Conservation (phyloP, 2,113 vertebrate species). For the Progne subis region DNA sequence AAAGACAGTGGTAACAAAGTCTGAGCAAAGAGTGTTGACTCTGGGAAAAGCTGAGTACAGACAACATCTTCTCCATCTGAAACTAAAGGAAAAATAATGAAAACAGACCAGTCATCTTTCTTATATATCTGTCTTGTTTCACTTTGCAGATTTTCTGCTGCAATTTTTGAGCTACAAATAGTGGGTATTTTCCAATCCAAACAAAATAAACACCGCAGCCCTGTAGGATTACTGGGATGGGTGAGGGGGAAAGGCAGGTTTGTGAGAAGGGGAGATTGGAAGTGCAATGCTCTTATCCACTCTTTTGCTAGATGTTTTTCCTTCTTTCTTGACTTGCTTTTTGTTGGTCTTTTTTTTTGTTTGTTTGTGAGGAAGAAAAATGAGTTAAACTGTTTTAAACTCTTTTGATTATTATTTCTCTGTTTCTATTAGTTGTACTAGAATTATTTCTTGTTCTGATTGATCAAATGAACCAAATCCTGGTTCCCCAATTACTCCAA, state of each 20-base stretch:
- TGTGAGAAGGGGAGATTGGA: neutral
- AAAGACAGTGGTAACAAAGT: neutral
- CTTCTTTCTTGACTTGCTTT: neutral
- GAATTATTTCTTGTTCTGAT: neutral
- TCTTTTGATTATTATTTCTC: neutral
- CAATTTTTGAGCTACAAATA: neutral
- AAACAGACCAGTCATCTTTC: neutral
- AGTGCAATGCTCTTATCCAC: neutral
- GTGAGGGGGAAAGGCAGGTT: neutral
- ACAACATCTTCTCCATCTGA: neutral
- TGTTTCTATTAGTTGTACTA: neutral
- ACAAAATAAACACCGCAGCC: slow-evolving; percentile 4
- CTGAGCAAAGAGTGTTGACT: fast-evolving
- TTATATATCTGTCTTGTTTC: neutral
- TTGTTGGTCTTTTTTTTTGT: neutral
- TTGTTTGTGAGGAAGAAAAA: neutral
- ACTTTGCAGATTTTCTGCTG: neutral
- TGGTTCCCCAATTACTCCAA: neutral
- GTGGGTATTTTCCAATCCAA: neutral
- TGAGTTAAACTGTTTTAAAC: neutral
- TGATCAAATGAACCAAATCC: neutral
- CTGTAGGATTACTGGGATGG: neutral
- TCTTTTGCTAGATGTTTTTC: neutral
- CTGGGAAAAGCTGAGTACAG: neutral
- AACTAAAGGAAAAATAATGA: neutral